Conservation (phyloP, 2,113 vertebrate genomes). For the Macaca nemestrina region DNA sequence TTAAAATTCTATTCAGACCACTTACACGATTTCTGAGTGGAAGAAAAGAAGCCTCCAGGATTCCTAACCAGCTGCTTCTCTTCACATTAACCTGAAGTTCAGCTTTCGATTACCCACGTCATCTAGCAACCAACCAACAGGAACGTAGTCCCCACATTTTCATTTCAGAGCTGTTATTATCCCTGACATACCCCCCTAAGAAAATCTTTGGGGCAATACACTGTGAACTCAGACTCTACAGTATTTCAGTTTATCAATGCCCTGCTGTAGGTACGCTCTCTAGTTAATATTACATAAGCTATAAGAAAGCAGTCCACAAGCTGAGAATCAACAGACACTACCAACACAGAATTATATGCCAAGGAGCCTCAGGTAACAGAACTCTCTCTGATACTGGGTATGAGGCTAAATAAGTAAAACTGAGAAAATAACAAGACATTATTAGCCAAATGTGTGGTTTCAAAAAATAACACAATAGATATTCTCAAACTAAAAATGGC, state of each 20-base stretch:
- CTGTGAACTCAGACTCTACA: neutral
- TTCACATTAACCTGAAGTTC: neutral
- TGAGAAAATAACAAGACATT: neutral
- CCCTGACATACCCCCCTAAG: neutral
- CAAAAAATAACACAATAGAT: constrained; percentile 9
- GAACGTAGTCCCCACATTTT: neutral
- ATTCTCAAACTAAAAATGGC: neutral
- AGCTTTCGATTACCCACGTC: neutral
- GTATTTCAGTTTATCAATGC: neutral
- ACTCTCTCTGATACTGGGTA: neutral
- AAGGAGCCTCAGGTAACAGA: neutral
- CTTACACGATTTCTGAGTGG: neutral
- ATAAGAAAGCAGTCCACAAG: neutral
- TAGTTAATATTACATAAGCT: neutral
- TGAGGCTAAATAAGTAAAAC: neutral
- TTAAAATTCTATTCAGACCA: neutral
- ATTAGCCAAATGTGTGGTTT: neutral
- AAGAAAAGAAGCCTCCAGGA: neutral
- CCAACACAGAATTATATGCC: neutral
- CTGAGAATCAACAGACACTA: neutral
- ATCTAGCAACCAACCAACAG: neutral
- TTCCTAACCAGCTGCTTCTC: neutral
- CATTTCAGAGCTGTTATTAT: neutral
- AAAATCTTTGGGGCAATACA: neutral
- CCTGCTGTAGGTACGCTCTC: rapidly evolving